Base-by-base conservation (phyloP, 2,888 invertebrate genomes). In the Frankliniella fusca region DNA sequence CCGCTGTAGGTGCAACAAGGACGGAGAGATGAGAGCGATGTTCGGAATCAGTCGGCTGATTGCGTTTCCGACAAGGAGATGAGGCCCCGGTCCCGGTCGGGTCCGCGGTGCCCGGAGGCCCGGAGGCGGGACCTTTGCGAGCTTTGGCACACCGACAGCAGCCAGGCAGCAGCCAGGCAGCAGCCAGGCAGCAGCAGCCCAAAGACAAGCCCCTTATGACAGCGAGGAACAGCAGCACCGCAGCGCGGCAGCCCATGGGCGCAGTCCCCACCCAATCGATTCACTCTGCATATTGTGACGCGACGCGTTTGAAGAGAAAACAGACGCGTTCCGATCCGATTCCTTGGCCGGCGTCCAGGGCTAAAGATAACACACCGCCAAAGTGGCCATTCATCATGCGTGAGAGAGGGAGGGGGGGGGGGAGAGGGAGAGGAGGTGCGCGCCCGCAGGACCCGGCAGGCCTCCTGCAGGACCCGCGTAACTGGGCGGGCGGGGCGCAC, bases 321-420 rank as follows among this genome's bases (percentile, higher is more conserved):
- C 70, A 76, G 54, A 54, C 54, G 54, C 18, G 18, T 54, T 76
- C 70, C 70, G 70, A 76, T 76, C 27, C 70, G 70, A 76, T 76
- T 76, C 70, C 70, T 76, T 76, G 70, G 70, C 70, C 70, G 70
- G 70, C 23, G 70, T 23, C 70, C 70, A 76, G 70, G 61, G 70
- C 70, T 76, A 76, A 76, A 76, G 70, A 76, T 76, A 76, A 76
- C 70, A 76, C 70, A 27, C 70, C 70, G 70, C 70, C 70, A 76
- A 76, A 76, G 70, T 76, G 70, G 23, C 27, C 70, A 76, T 76
- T 76, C 70, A 27, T 76, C 70, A 76, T 76, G 70, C 70, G 70
- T 76, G 70, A 20, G 70, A 9, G 11, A 11, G n/a, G 70, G 5
- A 9, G 54, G 15, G 70, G 70, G 9, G n/a, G n/a, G 38, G 38